Evolutionary conservation across 2,113 vertebrate genomes (phyloP), one percentile per base, ranked within the genome.

Genomic region (Ursus arctos): DNA sequence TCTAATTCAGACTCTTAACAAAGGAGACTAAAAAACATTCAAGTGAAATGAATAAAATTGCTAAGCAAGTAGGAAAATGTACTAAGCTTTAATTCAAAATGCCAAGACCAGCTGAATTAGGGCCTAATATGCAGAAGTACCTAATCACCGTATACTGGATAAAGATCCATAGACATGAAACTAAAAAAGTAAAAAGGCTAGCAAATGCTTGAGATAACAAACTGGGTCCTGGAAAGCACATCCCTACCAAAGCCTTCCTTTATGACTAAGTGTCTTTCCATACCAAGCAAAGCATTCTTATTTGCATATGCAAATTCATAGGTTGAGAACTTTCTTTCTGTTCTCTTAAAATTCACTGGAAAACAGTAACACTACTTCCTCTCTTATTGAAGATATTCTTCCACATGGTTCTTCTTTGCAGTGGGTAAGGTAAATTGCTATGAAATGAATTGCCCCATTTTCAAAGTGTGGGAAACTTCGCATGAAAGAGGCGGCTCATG

Each of bases 301-400:
- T 49, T 74, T 76, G 6, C 15, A 67, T 53, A 55, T 82, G 72
- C 24, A 90, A 76, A 97, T 76, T 28, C 26, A 83, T 47, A 91
- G 76, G 7, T 10, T 86, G n/a, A 82, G 43, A 71, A 72, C 26
- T 91, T 90, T 53, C 67, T 77, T 83, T 85, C 9, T 92, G n/a
- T 88, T 74, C 55, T 90, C 59, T 21, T 91, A 74, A 97, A 80
- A 72, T 83, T 94, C 19, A 94, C 14, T 74, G 53, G 72, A 72
- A 96, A 95, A 91, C 28, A 67, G 61, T 67, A 87, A 91, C 79
- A 59, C 33, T 49, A 71, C 2, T 26, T 63, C 21, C 55, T 40
- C 11, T 83, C 31, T 89, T 85, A 88, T n/a, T 72, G 40, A 94
- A 10, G 21, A 6, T 94, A 49, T 53, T 81, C 10, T 92, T 72